Base-by-base conservation (phyloP, 1,140 invertebrate genomes). In the Phthorimaea operculella region DNA sequence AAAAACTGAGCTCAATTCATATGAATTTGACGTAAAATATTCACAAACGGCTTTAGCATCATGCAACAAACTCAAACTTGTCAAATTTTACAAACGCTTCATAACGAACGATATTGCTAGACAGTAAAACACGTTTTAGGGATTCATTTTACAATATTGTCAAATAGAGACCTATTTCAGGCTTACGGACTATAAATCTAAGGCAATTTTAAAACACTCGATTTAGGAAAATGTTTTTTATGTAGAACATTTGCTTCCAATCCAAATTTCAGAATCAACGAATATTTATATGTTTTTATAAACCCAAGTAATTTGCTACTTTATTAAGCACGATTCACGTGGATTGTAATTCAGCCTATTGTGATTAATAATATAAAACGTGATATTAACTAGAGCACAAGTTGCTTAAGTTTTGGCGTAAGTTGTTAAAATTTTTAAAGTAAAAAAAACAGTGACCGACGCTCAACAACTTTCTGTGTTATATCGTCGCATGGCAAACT, bases 211-310 rank as follows among this genome's bases (percentile, higher is more conserved):
- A 66, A 48, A 28, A 28, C 21, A 67, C 62, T 70, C 66, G 62
- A 59, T 62, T 59, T 62, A 65, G 64, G 52, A 55, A 50, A 39
- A 52, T 51, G 63, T 66, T 60, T 69, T 73, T 70, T 65, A 70
- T 67, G 62, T 74, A 74, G 69, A 70, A 71, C 63, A 68, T 78
- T 69, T 73, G 74, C 81, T 81, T 73, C 75, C 70, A 78, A 74
- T 74, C 64, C 70, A 82, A 71, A 74, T 73, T 75, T 77, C 72
- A 80, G 66, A 72, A 72, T 82, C 81, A 84, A 84, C 81, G 81
- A 84, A 84, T 82, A 79, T 82, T 81, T 74, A 74, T 80, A 84
- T 77, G 73, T 78, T 76, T 61, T 80, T 79, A 62, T 72, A 71
- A 70, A 66, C 72, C 68, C 56, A 65, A 60, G 57, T 50, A 17